Evolutionary conservation across 2,113 vertebrate species (phyloP), one percentile per base, ranked within the genome.

Genomic region (Paracanthobrama guichenoti): DNA sequence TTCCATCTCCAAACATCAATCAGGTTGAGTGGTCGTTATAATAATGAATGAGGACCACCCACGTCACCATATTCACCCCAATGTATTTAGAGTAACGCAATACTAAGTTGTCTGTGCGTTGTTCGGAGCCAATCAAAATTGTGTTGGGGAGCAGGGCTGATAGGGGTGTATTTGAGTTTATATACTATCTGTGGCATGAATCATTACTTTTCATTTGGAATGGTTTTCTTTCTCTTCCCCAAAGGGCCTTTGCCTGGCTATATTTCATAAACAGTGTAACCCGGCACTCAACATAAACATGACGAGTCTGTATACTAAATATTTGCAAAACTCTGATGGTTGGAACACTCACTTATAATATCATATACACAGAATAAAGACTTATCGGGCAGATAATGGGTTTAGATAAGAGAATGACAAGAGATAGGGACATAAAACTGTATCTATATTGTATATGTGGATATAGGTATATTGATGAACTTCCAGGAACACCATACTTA

Each of bases 1-100:
- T 96, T 96, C 95, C 96, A 94, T 96, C 91, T 89, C 93, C 93
- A 95, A 95, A 95, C 95, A 96, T 96, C 96, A 95, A 94, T 95
- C 95, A 95, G 93, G 92, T 92, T 93, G 93, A 92, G 92, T 90
- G 92, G 91, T 91, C 92, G 89, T 93, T 93, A 93, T 91, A 91
- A 90, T 94, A 94, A 92, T 90, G 92, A 92, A 89, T 87, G 89
- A 93, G 96, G 97, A 98, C 96, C 97, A 98, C 97, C 96, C 96
- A 97, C 92, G 87, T 93, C 92, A 92, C 91, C 90, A 91, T 90
- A 89, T 88, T 92, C 92, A 86, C 89, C 35, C 83, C 89, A 90
- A 92, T 88, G 90, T 93, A 94, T 94, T 95, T 93, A 94, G 91
- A 92, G 95, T 94, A 96, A 95, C 85, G 94, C 90, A 95, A 94